Percentiles rank a stretch among this genome's conserved stretches.
Conservation (phyloP, 2,888 invertebrate genomes). For the Troilus luridus region DNA sequence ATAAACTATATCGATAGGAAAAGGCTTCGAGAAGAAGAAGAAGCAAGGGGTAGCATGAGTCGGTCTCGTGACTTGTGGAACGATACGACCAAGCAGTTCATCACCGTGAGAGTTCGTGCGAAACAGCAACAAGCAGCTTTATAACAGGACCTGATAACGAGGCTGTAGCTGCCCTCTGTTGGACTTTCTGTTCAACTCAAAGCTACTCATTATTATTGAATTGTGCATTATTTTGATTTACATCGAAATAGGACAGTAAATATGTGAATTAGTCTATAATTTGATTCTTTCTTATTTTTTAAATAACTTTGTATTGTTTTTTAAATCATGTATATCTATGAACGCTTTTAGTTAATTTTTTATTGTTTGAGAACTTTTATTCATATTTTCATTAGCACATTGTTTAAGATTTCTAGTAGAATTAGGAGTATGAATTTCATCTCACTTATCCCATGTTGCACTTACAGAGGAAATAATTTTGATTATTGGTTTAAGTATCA, state of each 20-base stretch:
- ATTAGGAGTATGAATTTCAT: neutral
- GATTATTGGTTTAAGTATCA: neutral
- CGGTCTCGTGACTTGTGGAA: slow-evolving; percentile 18
- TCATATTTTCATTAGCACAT: neutral
- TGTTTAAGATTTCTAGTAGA: neutral
- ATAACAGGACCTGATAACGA: slow-evolving; percentile 48
- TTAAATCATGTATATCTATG: neutral
- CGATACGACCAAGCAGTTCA: slow-evolving; percentile 22
- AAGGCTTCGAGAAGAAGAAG: slow-evolving; percentile 72
- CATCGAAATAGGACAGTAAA: neutral
- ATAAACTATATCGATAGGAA: slow-evolving; percentile 83
- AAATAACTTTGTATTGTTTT: neutral
- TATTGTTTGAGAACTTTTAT: neutral
- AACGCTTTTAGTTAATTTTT: neutral
- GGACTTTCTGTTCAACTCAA: slow-evolving; percentile 43
- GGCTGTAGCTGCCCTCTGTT: slow-evolving; percentile 43
- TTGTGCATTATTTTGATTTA: neutral
- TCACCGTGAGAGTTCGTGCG: slow-evolving; percentile 43
- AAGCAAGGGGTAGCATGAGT: slow-evolving; percentile 45
- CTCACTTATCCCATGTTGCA: neutral
- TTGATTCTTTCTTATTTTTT: neutral
- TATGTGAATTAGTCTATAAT: neutral
- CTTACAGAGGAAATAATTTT: neutral
- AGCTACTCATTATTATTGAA: slow-evolving; percentile 40
- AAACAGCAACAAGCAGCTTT: slow-evolving; percentile 45